A percentile compares a stretch with the other conserved stretches of the same genome.
Conservation (phyloP, 2,797 vertebrate genomes). For the Sylvilagus floridanus region DNA sequence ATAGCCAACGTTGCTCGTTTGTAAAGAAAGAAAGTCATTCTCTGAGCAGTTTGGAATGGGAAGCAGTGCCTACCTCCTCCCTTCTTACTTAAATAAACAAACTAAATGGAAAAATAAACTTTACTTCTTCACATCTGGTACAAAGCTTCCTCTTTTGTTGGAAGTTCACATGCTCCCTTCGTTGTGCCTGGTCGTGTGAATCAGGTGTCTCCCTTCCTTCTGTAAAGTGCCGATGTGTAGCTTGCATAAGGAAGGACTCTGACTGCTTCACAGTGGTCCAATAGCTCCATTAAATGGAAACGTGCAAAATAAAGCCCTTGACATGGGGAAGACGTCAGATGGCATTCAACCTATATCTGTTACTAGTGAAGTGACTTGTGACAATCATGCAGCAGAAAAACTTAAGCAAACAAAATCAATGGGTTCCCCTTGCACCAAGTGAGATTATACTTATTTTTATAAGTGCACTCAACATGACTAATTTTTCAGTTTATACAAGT, state of each 20-base stretch:
- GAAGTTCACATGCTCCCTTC: constrained; percentile 47
- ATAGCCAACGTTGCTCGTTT: constrained; percentile 81
- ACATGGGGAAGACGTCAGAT: neutral
- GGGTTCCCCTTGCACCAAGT: neutral
- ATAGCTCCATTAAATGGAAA: neutral
- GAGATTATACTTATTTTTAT: constrained; percentile 1
- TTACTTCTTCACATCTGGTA: constrained; percentile 69
- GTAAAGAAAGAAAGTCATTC: constrained; percentile 83
- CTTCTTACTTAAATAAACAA: constrained; percentile 83
- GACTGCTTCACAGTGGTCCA: neutral
- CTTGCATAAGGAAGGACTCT: constrained; percentile 9
- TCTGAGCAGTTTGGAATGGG: constrained; percentile 77
- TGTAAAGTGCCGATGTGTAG: neutral
- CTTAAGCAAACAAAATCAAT: constrained; percentile 5
- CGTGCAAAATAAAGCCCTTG: neutral
- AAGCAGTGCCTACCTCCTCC: constrained; percentile 79
- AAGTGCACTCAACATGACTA: neutral
- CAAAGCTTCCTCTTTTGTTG: constrained; percentile 62
- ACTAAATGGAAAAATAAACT: constrained; percentile 72
- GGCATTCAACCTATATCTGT: neutral
- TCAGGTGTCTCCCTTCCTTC: constrained; percentile 55
- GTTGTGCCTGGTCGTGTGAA: neutral
- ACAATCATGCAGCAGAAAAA: neutral
- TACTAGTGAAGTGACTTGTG: neutral
- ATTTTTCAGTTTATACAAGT: neutral